phyloP scores from a whole-genome alignment of 2,888 invertebrate species.

The Fabriciana adippe region DNA sequence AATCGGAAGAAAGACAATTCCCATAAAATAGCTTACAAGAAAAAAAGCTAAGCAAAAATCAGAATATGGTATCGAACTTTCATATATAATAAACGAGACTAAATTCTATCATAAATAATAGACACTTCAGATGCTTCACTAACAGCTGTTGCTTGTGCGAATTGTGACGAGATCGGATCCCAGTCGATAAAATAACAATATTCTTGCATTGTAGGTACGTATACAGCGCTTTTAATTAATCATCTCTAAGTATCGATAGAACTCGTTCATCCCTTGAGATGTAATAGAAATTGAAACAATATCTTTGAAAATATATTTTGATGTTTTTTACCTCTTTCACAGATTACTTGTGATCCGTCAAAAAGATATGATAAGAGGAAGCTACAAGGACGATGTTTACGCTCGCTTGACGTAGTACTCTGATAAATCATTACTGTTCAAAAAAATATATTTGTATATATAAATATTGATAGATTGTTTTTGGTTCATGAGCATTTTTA shows the following conservation, averaged over 20 bases:
- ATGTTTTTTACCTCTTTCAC: conserved; percentile 51
- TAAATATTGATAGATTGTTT: too few relatives aligned
- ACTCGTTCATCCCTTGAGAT: conserved; percentile 16
- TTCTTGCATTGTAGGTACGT: conserved; percentile 27
- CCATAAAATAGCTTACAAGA: conserved; percentile 43
- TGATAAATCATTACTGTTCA: conserved; percentile 70
- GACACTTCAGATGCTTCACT: conserved; percentile 67
- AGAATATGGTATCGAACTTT: conserved; percentile 65
- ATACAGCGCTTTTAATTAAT: conserved; percentile 30
- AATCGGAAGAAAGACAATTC: background rate
- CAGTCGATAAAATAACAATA: conserved; percentile 60
- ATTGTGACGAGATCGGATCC: conserved; percentile 55
- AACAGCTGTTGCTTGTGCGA: conserved; percentile 65
- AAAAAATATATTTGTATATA: conserved; percentile 63
- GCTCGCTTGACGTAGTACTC: conserved; percentile 42
- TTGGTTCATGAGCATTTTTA: too few relatives aligned
- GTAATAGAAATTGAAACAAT: conserved; percentile 10
- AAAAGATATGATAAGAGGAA: conserved; percentile 60
- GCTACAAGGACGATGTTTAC: conserved; percentile 64
- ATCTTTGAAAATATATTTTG: conserved; percentile 4
- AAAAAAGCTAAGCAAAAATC: conserved; percentile 64
- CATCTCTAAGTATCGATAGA: conserved; percentile 20
- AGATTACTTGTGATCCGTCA: conserved; percentile 72
- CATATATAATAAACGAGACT: conserved; percentile 71
- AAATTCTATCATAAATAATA: conserved; percentile 77